Percentiles rank a stretch among this genome's conserved stretches.
These are phyloP conservation scores for Sabatieria punctata DNA, from an alignment of 2,888 invertebrate species.

Conservation along the genomic window DNA sequence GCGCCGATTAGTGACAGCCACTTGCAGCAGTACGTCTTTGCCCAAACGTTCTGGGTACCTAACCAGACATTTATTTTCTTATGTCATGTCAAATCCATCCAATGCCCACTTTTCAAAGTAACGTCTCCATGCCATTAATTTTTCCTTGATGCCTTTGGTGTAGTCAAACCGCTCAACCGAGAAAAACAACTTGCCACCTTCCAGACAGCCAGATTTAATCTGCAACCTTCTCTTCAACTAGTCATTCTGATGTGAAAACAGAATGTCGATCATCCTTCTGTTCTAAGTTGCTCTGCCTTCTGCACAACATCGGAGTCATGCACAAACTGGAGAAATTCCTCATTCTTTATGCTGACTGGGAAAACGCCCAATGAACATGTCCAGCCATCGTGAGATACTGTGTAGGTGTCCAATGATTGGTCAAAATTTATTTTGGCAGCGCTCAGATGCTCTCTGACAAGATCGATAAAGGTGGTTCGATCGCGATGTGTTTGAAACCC, in stretches of 20 bases:
- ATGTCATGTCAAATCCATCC: too few relatives aligned
- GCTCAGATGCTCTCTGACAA: too few relatives aligned
- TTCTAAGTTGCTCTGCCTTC: conserved; percentile 18
- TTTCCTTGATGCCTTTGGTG: conserved; percentile 25
- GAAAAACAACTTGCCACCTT: conserved; percentile 24
- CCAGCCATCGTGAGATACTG: conserved; percentile 27
- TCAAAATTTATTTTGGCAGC: conserved; percentile 18
- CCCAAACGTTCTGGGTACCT: conserved; percentile 18
- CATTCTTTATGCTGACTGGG: conserved; percentile 30
- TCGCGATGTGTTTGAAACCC: too few relatives aligned
- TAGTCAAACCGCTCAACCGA: conserved; percentile 31
- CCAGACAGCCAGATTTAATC: conserved; percentile 13
- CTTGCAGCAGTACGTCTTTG: conserved; percentile 17
- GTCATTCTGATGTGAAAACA: too few relatives aligned
- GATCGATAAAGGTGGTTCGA: too few relatives aligned
- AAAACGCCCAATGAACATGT: conserved; percentile 28
- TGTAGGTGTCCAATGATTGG: conserved; percentile 14
- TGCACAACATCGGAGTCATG: conserved; percentile 18
- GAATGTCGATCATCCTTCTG: conserved; percentile 11
- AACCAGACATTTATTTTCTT: conserved; percentile 13
- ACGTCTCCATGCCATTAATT: conserved; percentile 16
- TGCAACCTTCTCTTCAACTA: conserved; percentile 4
- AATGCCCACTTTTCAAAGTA: background rate
- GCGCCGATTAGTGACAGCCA: conserved; percentile 21
- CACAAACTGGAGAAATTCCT: conserved; percentile 27